Conservation (phyloP, 2,888 invertebrate genomes). For the Netelia fuscicornis region DNA sequence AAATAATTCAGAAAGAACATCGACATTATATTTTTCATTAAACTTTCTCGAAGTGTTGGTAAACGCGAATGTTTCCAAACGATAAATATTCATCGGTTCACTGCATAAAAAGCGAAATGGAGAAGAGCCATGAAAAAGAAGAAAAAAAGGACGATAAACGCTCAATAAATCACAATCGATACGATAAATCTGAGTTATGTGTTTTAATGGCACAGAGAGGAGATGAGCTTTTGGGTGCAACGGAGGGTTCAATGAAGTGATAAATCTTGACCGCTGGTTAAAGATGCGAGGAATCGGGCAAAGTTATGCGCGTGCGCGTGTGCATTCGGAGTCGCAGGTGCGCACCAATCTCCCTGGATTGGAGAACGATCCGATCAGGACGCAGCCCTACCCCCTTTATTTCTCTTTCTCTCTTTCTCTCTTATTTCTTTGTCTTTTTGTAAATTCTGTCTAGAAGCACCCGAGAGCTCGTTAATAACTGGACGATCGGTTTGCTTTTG, state of each 20-base stretch:
- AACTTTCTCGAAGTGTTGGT: not conserved
- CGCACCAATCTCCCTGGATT: slow-evolving; percentile 19
- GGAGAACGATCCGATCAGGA: not conserved
- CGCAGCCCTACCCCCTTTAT: not conserved
- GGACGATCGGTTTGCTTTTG: slow-evolving; percentile 43
- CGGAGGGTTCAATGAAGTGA: slow-evolving; percentile 48
- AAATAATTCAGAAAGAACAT: not conserved
- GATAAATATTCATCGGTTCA: not conserved
- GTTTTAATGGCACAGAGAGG: slow-evolving; percentile 18
- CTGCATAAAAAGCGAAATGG: not conserved
- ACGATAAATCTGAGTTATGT: slow-evolving; percentile 7
- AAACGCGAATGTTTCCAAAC: not conserved
- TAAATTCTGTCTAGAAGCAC: slow-evolving; percentile 3
- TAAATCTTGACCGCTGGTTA: slow-evolving; percentile 47
- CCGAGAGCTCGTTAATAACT: slow-evolving; percentile 59
- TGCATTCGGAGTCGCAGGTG: slow-evolving; percentile 59
- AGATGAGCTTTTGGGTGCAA: slow-evolving; percentile 52
- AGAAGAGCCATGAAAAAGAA: not conserved
- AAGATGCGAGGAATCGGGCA: slow-evolving; percentile 46
- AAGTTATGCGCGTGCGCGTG: slow-evolving; percentile 50
- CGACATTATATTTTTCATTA: too few species aligned
- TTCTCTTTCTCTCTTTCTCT: not conserved
- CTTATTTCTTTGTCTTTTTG: not conserved
- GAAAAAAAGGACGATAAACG: slow-evolving; percentile 8
- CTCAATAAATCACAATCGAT: slow-evolving; percentile 24